Conservation (phyloP, 2,797 vertebrate genomes). For the Coccyzus lansbergi region DNA sequence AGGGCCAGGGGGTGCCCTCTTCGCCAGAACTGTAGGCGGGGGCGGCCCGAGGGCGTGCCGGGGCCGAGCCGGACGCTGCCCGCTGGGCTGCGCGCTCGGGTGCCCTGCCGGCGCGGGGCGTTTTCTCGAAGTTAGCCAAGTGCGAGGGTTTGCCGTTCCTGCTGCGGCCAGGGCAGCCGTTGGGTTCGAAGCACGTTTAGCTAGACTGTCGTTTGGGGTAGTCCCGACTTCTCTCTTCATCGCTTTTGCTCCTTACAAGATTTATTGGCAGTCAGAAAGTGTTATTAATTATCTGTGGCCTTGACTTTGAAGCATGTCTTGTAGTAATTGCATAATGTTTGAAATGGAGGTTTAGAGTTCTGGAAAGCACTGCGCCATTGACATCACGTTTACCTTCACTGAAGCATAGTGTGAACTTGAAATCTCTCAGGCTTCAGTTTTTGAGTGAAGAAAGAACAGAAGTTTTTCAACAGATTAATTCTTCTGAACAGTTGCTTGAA, state of each 20-base stretch:
- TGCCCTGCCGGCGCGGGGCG: background rate
- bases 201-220: accelerated
- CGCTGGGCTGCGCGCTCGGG: background rate
- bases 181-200: accelerated
- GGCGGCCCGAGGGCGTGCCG: background rate
- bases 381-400: background rate
- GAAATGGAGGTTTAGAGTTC: background rate
- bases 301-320: background rate
- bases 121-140: accelerated
- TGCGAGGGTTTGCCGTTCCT: background rate
- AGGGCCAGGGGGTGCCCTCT: too few species aligned
- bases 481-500: background rate
- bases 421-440: background rate
- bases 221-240: background rate
- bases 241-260: accelerated
- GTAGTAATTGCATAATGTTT: background rate
- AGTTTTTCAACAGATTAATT: background rate
- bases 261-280: background rate
- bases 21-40: too few species aligned
- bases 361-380: background rate
- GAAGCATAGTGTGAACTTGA: background rate
- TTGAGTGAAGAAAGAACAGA: background rate
- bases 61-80: too few species aligned
- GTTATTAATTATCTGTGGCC: background rate
- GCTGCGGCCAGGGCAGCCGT: background rate